Conservation (phyloP, 2,888 invertebrate species). For the Panorpa germanica region DNA sequence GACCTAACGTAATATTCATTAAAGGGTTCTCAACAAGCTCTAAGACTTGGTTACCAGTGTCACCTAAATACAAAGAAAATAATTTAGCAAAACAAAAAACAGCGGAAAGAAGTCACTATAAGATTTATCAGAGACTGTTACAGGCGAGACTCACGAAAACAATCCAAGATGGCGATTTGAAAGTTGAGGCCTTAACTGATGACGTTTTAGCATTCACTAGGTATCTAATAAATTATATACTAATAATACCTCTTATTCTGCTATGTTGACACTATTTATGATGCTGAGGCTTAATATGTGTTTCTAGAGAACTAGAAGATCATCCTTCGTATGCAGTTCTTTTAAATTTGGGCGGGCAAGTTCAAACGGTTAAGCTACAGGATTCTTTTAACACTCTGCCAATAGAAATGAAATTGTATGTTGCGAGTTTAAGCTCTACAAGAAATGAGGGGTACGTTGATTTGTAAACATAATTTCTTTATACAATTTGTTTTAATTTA, state of each 20-base stretch:
- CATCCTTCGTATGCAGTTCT: conserved; percentile 26
- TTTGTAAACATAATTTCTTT: too few species aligned
- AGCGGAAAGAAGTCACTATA: conserved; percentile 30
- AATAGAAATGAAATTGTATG: too few species aligned
- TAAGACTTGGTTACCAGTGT: conserved; percentile 47
- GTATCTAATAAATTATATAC: too few species aligned
- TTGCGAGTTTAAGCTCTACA: too few species aligned
- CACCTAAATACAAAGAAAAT: conserved; percentile 33
- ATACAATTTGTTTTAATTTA: too few species aligned
- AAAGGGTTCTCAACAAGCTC: conserved; percentile 35
- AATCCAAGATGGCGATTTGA: conserved; percentile 22
- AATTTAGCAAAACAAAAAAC: conserved; percentile 36
- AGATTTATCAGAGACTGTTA: conserved; percentile 34
- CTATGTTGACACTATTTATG: neutral
- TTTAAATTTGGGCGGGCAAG: conserved; percentile 33
- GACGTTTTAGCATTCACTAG: conserved; percentile 14
- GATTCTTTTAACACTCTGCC: too few species aligned
- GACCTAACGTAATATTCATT: neutral
- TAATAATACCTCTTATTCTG: neutral
- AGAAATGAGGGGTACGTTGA: too few species aligned
- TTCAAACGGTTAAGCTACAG: conserved; percentile 34
- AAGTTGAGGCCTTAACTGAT: conserved; percentile 17
- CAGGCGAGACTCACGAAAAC: conserved; percentile 26
- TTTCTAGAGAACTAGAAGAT: conserved; percentile 17
- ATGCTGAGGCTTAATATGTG: conserved; percentile 3